These are phyloP conservation scores for Drosophila novamexicana DNA, from an alignment of 1,140 invertebrate species.

Conservation along the genomic window DNA sequence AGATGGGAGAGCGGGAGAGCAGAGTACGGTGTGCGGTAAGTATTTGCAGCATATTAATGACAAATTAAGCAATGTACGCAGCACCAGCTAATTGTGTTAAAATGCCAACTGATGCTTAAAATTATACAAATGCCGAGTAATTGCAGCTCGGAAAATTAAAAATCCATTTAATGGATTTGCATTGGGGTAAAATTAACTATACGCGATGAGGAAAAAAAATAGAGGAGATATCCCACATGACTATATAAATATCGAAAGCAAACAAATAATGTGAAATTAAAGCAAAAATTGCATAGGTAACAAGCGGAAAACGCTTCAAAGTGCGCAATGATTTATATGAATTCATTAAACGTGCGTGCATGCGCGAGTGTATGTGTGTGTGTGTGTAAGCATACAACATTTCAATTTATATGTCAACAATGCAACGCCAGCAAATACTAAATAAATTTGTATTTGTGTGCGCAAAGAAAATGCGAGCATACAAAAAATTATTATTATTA, in stretches of 20 bases:
- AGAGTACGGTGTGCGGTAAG: not conserved
- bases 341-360: constrained; percentile 55
- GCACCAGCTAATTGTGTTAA: constrained; percentile 67
- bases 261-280: constrained; percentile 71
- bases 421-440: constrained; percentile 64
- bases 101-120: constrained; percentile 60
- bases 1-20: not conserved
- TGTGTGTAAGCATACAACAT: constrained; percentile 49
- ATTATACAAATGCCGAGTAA: constrained; percentile 66
- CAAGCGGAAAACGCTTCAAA: constrained; percentile 76
- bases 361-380: constrained; percentile 16
- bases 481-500: constrained; percentile 49
- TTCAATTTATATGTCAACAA: constrained; percentile 81
- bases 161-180: constrained; percentile 72
- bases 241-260: constrained; percentile 40
- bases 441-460: constrained; percentile 56
- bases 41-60: constrained; percentile 62
- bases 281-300: constrained; percentile 76
- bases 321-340: constrained; percentile 73
- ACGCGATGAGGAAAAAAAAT: constrained; percentile 1
- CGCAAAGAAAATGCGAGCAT: constrained; percentile 45
- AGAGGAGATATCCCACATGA: not conserved
- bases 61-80: constrained; percentile 56
- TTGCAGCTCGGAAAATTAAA: constrained; percentile 69
- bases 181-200: constrained; percentile 34